Evolutionary conservation across 2,113 vertebrate species (phyloP), one percentile per base, ranked within the genome.

Genomic region (Gavialis gangeticus): DNA sequence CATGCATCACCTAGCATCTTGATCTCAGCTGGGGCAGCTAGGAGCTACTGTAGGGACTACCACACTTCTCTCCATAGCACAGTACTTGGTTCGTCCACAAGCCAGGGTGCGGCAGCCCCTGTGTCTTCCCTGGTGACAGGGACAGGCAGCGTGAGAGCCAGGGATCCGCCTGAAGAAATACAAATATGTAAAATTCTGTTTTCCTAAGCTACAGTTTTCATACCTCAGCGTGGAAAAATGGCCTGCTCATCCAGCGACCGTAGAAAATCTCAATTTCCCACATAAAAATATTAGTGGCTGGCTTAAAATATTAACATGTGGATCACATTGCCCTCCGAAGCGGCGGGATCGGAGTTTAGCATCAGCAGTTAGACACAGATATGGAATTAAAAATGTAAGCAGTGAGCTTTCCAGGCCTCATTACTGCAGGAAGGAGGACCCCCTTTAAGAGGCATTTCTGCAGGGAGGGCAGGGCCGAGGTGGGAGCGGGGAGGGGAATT

Each of bases 281-380:
- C 96, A 97, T 97, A 97, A 97, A 97, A 97, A 97, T 96, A 97
- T 97, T 96, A 97, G 97, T 89, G 96, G 75, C 88, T 93, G 93
- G 97, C 95, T 97, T 97, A 96, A 97, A 95, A 97, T 97, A 97
- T 96, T 96, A 97, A 97, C 96, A 96, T 85, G 96, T 92, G 95
- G 96, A 92, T 96, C 56, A 79, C 90, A 92, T 92, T 96, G 97
- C 92, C 97, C 95, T 97, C 92, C 73, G 96, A 95, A 91, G 96
- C 95, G 71, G 81, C 3, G 92, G 85, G 95, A 96, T 94, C n/a
- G 80, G 85, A 91, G 93, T 95, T 96, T 92, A 93, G 95, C 97
- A 94, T 95, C 93, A 94, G 96, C 90, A 92, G 90, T 96, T 96
- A 96, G 96, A 96, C 96, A 96, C 97, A 97, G 97, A 95, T 95